Conservation (phyloP, 2,113 vertebrate species). For the Oxyruncus cristatus region DNA sequence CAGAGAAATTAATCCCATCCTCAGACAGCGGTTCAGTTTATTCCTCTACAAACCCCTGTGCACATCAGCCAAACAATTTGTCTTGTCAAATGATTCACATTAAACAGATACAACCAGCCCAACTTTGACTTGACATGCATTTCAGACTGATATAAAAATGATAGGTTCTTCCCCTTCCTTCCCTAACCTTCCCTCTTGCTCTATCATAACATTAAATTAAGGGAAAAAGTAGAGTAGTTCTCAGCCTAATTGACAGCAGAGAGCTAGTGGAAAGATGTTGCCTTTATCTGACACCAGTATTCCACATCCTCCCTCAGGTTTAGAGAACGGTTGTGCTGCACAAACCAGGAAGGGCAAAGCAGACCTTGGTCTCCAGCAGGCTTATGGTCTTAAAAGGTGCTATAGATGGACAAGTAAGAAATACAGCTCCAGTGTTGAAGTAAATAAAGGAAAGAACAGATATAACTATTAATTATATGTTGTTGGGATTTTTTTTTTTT, state of each 20-base stretch:
- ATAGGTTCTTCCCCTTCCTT: background rate
- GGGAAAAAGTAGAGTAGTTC: background rate
- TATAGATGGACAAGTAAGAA: background rate
- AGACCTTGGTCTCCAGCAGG: background rate
- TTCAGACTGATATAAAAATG: background rate
- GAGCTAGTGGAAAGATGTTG: background rate
- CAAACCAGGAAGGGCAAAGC: background rate
- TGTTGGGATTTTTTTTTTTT: background rate
- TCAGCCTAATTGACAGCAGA: background rate
- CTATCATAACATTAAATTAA: background rate
- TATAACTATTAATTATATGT: slow-evolving; percentile 20
- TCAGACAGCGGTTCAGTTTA: background rate
- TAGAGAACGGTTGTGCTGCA: background rate
- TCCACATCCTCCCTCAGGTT: background rate
- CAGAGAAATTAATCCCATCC: background rate
- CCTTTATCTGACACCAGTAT: background rate
- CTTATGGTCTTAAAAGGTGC: background rate
- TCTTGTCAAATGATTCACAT: slow-evolving; percentile 21
- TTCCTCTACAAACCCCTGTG: background rate
- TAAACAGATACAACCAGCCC: background rate
- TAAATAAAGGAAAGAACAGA: slow-evolving; percentile 18
- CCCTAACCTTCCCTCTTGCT: background rate
- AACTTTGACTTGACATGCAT: background rate
- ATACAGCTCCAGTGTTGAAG: background rate
- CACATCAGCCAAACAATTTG: slow-evolving; percentile 16